These are phyloP conservation scores for Amyelois transitella DNA, from an alignment of 1,140 invertebrate genomes.

Conservation along the genomic window DNA sequence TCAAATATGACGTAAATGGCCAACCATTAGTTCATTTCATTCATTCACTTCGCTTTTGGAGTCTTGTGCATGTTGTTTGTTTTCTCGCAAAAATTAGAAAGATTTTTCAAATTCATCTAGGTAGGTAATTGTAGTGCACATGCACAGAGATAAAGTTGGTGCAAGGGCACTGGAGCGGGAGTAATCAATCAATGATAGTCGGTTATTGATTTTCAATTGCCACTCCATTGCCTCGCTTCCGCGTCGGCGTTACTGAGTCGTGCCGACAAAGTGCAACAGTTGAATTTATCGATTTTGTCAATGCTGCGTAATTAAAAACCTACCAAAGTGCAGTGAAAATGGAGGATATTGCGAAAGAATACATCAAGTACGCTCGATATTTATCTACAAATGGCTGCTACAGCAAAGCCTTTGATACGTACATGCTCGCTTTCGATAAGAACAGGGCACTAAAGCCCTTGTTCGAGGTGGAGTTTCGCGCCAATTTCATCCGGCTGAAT, in stretches of 20 bases:
- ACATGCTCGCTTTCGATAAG: slow-evolving; percentile 48
- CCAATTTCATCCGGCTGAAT: slow-evolving; percentile 31
- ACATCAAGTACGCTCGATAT: slow-evolving; percentile 35
- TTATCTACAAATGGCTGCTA: slow-evolving; percentile 27
- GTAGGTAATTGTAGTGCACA: too few species aligned
- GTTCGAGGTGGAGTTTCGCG: slow-evolving; percentile 43
- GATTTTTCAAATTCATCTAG: too few species aligned
- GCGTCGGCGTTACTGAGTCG: too few species aligned
- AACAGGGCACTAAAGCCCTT: slow-evolving; percentile 28
- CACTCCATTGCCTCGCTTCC: background rate
- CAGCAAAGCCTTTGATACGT: slow-evolving; percentile 51
- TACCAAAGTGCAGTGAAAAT: slow-evolving; percentile 14
- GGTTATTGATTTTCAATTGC: background rate
- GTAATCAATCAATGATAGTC: background rate
- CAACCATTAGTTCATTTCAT: too few species aligned
- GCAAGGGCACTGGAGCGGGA: background rate
- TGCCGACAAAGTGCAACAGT: background rate
- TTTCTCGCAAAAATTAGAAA: too few species aligned
- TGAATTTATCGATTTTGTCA: background rate
- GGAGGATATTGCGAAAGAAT: slow-evolving; percentile 24
- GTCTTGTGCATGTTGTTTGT: too few species aligned
- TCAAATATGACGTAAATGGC: too few species aligned
- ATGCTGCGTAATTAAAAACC: background rate
- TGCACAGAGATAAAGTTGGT: background rate
- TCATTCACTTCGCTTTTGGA: too few species aligned